A percentile compares a stretch with the other conserved stretches of the same genome.
These are phyloP conservation scores for Bembecia ichneumoniformis DNA, from an alignment of 2,888 invertebrate species.

Conservation along the genomic window DNA sequence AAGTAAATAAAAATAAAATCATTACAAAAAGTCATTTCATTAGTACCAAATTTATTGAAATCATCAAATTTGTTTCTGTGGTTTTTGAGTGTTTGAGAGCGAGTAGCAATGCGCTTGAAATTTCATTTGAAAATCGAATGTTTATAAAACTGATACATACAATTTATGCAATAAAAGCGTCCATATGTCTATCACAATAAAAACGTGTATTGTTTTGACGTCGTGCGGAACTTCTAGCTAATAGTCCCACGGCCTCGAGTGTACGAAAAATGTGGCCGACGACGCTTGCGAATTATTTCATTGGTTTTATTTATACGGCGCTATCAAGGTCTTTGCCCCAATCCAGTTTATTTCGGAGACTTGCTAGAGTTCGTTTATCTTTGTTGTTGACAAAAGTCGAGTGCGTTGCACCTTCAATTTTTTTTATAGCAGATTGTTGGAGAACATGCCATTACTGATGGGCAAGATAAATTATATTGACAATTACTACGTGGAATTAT, in stretches of 20 bases:
- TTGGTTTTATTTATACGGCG: constrained; percentile 43
- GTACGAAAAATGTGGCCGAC: background rate
- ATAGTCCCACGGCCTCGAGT: constrained; percentile 19
- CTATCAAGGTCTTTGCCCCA: constrained; percentile 65
- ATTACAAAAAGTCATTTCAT: too few species aligned
- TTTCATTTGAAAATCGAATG: too few species aligned
- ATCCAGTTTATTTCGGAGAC: constrained; percentile 43
- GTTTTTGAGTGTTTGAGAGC: too few species aligned
- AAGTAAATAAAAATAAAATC: too few species aligned
- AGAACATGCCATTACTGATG: background rate
- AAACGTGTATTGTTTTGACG: background rate
- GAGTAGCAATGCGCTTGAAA: too few species aligned
- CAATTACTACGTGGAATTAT: too few species aligned
- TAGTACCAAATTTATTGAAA: too few species aligned
- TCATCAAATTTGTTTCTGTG: too few species aligned
- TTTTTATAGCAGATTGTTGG: background rate
- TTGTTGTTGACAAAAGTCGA: constrained; percentile 27
- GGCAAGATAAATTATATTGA: too few species aligned
- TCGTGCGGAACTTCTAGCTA: constrained; percentile 24
- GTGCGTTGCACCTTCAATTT: constrained; percentile 12
- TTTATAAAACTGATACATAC: too few species aligned
- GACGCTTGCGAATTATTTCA: constrained; percentile 39
- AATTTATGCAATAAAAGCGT: too few species aligned
- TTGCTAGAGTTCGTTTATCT: constrained; percentile 43
- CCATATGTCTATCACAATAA: too few species aligned